These are phyloP conservation scores for Campylomormyrus tamandua DNA, from an alignment of 2,113 vertebrate genomes.

Conservation along the genomic window DNA sequence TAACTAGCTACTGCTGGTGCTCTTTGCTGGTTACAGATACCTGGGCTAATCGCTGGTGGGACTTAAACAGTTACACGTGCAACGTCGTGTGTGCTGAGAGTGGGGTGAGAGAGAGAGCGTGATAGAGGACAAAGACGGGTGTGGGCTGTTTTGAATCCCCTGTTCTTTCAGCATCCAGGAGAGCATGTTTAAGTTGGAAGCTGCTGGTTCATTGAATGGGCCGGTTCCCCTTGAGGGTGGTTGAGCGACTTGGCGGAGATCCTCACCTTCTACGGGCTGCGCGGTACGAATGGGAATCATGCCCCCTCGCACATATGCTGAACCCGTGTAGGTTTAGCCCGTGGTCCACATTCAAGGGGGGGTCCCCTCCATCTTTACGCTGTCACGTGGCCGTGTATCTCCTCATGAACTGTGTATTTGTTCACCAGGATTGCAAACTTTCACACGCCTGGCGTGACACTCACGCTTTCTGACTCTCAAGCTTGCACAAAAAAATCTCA, in stretches of 20 bases:
- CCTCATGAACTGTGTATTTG: neutral
- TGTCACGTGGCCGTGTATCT: neutral
- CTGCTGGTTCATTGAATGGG: neutral
- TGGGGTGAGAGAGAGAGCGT: neutral
- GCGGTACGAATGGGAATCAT: neutral
- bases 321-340: neutral
- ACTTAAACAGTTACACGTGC: neutral
- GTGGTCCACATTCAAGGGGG: neutral
- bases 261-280: neutral
- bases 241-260: neutral
- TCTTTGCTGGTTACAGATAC: neutral
- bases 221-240: neutral
- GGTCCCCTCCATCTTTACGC: neutral
- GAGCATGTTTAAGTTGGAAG: neutral
- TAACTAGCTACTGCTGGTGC: neutral
- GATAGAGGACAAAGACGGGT: slow-evolving; percentile 1
- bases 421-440: neutral
- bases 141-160: neutral
- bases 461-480: too few relatives aligned
- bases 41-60: neutral
- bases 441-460: too few relatives aligned
- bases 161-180: neutral
- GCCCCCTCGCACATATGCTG: neutral
- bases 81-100: neutral
- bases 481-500: too few relatives aligned